These are phyloP conservation scores for Sapajus apella DNA, from an alignment of 2,113 vertebrate genomes.

Conservation along the genomic window DNA sequence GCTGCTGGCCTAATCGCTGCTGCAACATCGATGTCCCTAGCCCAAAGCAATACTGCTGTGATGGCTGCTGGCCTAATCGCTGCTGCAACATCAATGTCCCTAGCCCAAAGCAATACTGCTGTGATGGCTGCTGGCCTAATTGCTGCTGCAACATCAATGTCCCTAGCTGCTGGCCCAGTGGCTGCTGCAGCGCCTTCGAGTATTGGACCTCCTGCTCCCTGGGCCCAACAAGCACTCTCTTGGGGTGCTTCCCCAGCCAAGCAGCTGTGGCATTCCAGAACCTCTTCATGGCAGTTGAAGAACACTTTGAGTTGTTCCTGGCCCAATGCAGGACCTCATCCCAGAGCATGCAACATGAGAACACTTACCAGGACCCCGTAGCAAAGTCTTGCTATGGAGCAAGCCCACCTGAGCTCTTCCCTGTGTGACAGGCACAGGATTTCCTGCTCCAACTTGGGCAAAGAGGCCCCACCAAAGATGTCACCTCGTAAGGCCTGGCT, in stretches of 20 bases:
- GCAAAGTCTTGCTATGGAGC: conserved; percentile 98
- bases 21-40: fast-evolving
- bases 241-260: conserved; percentile 95
- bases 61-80: too few species aligned
- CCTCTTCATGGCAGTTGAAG: conserved; percentile 96
- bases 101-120: too few species aligned
- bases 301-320: conserved; percentile 96
- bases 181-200: conserved; percentile 87
- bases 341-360: conserved; percentile 98
- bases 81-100: too few species aligned
- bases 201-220: conserved; percentile 97
- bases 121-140: too few species aligned
- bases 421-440: conserved; percentile 82
- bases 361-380: conserved; percentile 95
- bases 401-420: conserved; percentile 93
- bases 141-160: fast-evolving
- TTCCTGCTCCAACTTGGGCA: background rate
- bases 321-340: conserved; percentile 98
- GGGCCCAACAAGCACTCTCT: conserved; percentile 88
- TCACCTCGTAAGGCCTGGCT: background rate
- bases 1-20: fast-evolving
- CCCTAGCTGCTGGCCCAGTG: background rate
- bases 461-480: background rate
- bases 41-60: too few species aligned
- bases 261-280: conserved; percentile 96